These are phyloP conservation scores for Polyploca ridens DNA, from an alignment of 2,888 invertebrate genomes.

Conservation along the genomic window DNA sequence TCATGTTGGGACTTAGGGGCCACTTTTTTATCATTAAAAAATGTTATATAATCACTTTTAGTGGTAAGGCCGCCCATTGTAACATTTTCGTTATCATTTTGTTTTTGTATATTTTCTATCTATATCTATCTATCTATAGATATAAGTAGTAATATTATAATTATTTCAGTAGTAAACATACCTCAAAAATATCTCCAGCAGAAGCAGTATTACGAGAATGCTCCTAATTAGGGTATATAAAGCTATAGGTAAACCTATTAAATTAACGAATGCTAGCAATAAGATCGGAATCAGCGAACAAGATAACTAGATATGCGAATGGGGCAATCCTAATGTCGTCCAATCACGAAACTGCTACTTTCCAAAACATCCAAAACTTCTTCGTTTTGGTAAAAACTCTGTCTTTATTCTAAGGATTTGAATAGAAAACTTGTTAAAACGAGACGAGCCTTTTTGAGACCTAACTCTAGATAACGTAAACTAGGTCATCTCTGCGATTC, in stretches of 20 bases:
- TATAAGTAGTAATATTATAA: too few species aligned
- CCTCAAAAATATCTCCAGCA: not conserved
- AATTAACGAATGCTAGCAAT: slow-evolving; percentile 22
- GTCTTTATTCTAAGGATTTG: not conserved
- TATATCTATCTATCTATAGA: too few species aligned
- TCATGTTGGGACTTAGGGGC: too few species aligned
- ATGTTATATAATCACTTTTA: too few species aligned
- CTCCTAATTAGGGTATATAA: not conserved
- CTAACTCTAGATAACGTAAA: not conserved
- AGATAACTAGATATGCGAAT: slow-evolving; percentile 36
- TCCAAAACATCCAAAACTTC: not conserved
- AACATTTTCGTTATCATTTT: too few species aligned
- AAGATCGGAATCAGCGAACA: slow-evolving; percentile 24
- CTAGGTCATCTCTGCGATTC: not conserved
- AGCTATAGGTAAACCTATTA: slow-evolving; percentile 27
- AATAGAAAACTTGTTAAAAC: not conserved
- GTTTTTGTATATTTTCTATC: too few species aligned
- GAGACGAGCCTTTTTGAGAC: not conserved
- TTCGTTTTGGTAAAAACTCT: not conserved
- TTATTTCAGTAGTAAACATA: not conserved
- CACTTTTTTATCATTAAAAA: too few species aligned
- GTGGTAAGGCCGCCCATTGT: too few species aligned
- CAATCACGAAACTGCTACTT: slow-evolving; percentile 28
- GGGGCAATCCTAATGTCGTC: slow-evolving; percentile 33
- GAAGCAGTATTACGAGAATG: not conserved